Base-by-base conservation (phyloP, 2,113 vertebrate genomes). In the Protobothrops mucrosquamatus region DNA sequence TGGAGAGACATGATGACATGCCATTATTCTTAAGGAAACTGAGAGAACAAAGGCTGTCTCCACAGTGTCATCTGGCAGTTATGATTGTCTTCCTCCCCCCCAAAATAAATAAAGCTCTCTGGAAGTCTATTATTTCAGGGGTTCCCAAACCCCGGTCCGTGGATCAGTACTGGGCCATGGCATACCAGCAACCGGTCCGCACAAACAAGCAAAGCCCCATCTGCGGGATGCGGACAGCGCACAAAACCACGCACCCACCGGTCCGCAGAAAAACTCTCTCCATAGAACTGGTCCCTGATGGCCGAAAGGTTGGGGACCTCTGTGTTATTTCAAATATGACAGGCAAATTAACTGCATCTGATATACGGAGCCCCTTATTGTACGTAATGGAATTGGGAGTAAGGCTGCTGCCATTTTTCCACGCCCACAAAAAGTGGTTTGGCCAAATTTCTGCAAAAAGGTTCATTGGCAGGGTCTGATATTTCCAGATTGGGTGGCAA, bases 381-480 rank as follows among this genome's bases (percentile, higher is more conserved):
- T 85, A 90, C 92, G 3, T 14, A 26, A 88, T 56, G 1, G 34
- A 86, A 94, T 89, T 59, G 43, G 23, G n/a, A 92, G 81, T 26
- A 87, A 95, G 3, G 0, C 24, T 52, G 11, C 91, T 95, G 94
- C 61, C 22, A 92, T 94, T 95, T 95, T 43, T 22, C 26, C 52
- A 55, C 26, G 57, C 87, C 88, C 92, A 87, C 92, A 95, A 5
- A 61, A 61, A 54, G 29, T 39, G 2, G 2, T 92, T 91, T 94
- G 94, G 29, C 39, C 88, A 92, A 94, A 92, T 95, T 96, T n/a
- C 87, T 92, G 87, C 3, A 56, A 96, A 95, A 91, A 88, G 0
- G 56, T 39, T 94, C 46, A 91, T 95, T 92, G 91, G 56, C 89
- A 93, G 64, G 12, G 61, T 11, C 29, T 69, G 64, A 6, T n/a